phyloP scores from a whole-genome alignment of 1,140 invertebrate genomes.

The Dinoponera quadriceps region DNA sequence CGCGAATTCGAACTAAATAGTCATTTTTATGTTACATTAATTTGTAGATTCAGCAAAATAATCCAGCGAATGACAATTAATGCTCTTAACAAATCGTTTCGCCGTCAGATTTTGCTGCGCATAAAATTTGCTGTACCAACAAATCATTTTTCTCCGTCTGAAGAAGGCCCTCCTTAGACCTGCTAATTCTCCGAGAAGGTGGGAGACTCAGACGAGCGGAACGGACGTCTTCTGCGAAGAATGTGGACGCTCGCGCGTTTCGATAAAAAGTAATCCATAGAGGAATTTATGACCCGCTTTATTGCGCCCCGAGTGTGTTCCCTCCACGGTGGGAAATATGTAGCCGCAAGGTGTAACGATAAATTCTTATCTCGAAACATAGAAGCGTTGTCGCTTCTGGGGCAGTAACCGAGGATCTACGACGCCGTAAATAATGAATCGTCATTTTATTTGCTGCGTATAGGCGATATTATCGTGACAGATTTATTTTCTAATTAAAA shows the following conservation, averaged over 20 bases:
- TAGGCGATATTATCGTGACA: conserved; percentile 25
- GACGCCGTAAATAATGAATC: conserved; percentile 64
- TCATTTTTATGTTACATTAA: too few relatives aligned
- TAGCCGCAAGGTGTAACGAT: conserved; percentile 62
- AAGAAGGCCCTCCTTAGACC: too few relatives aligned
- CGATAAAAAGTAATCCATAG: conserved; percentile 61
- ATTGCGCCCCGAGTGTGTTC: conserved; percentile 64
- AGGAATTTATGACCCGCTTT: conserved; percentile 68
- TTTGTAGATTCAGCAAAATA: too few relatives aligned
- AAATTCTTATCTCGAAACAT: conserved; percentile 67
- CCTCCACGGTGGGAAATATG: conserved; percentile 38
- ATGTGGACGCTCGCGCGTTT: conserved; percentile 38
- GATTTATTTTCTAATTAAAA: conserved; percentile 15
- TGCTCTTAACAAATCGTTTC: too few relatives aligned
- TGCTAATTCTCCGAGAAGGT: too few relatives aligned
- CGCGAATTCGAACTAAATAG: too few relatives aligned
- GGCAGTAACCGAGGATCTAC: conserved; percentile 61
- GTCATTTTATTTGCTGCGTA: conserved; percentile 37
- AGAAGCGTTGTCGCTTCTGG: conserved; percentile 47
- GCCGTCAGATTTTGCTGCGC: too few relatives aligned
- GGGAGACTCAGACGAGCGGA: too few relatives aligned
- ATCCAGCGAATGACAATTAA: too few relatives aligned
- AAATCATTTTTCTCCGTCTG: too few relatives aligned
- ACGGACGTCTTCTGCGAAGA: not conserved
- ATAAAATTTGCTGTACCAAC: too few relatives aligned